Evolutionary conservation across 1,140 invertebrate species (phyloP).

Genomic region (Drosophila dunni): DNA sequence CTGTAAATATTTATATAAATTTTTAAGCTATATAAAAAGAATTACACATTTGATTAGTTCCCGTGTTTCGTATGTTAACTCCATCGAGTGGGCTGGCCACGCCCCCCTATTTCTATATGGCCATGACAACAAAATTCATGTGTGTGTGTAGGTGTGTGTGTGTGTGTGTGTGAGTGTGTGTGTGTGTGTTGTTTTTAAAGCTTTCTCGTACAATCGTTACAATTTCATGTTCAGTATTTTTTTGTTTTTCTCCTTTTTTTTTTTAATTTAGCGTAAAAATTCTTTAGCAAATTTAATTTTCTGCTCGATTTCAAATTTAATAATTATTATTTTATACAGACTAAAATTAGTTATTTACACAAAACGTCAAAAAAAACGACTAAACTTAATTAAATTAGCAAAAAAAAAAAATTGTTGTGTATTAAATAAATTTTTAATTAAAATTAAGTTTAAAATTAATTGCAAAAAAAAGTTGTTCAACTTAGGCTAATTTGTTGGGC

Average conservation of each 20-base stretch:
- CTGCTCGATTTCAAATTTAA: constrained; percentile 38
- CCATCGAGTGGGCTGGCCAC: constrained; percentile 45
- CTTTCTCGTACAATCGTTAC: constrained; percentile 49
- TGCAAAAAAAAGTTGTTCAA: constrained; percentile 23
- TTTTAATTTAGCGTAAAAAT: constrained; percentile 49
- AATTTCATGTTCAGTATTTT: constrained; percentile 20
- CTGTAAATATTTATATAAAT: constrained; percentile 26
- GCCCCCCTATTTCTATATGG: constrained; percentile 24
- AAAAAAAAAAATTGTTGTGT: constrained; percentile 38
- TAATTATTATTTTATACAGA: constrained; percentile 46
- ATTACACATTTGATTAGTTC: constrained; percentile 60
- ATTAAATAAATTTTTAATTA: constrained; percentile 23
- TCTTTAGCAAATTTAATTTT: constrained; percentile 58
- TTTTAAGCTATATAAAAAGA: constrained; percentile 38
- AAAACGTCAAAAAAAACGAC: constrained; percentile 30
- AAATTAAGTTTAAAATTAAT: constrained; percentile 11
- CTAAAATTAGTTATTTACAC: constrained; percentile 50
- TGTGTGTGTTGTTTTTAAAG: constrained; percentile 42
- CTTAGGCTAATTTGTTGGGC: constrained; percentile 66
- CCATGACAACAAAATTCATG: constrained; percentile 51
- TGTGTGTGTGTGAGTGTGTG: constrained; percentile 19
- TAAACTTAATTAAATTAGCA: constrained; percentile 22
- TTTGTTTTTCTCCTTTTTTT: constrained; percentile 4
- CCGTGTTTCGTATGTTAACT: constrained; percentile 40
- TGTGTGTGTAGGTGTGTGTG: constrained; percentile 22